Evolutionary conservation across 2,113 vertebrate genomes (phyloP).

Genomic region (Emydura subglobosa): DNA sequence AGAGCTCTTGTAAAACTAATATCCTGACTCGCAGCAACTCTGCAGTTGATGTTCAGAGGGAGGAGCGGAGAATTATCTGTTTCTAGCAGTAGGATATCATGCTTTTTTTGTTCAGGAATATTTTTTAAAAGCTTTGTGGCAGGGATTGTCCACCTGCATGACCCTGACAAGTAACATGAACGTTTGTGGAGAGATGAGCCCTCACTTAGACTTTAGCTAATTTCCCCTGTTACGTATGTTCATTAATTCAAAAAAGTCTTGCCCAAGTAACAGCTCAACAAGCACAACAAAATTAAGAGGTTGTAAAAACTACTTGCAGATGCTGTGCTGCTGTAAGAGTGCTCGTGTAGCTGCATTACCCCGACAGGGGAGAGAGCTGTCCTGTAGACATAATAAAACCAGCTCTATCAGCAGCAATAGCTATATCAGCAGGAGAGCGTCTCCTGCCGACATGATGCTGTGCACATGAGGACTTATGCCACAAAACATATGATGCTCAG

Average conservation of each 20-base stretch:
- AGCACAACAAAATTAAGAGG: background rate
- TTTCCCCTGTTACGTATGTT: background rate
- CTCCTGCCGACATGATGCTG: no score
- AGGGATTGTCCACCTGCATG: background rate
- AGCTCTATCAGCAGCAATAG: no score
- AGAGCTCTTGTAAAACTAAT: conserved; percentile 10
- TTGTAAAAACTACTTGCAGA: background rate
- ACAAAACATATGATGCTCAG: no score
- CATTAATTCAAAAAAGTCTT: background rate
- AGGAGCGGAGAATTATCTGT: background rate
- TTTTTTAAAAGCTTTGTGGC: background rate
- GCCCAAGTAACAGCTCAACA: background rate
- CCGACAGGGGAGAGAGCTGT: no score
- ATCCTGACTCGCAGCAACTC: background rate
- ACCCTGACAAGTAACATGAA: background rate
- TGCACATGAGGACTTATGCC: no score
- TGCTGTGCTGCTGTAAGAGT: background rate
- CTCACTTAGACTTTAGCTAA: background rate
- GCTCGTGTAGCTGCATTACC: no score
- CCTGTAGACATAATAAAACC: no score
- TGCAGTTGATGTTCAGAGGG: background rate
- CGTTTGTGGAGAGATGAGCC: background rate
- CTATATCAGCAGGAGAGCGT: no score
- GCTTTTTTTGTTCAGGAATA: background rate
- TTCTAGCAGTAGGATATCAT: background rate